These are phyloP conservation scores for Brachionus rubens DNA, from an alignment of 1,140 invertebrate species.

Conservation along the genomic window DNA sequence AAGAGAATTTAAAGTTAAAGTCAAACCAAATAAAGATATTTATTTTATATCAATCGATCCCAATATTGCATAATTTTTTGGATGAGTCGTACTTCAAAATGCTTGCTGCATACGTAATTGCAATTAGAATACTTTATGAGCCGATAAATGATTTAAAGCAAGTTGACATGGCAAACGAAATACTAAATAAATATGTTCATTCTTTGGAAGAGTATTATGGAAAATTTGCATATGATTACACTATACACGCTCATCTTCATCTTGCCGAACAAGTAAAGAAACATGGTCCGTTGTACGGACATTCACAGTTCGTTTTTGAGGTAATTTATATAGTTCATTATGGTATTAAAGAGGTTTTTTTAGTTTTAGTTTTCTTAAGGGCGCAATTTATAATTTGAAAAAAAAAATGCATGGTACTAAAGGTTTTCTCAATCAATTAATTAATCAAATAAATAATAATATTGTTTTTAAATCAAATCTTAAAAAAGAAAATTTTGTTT, in stretches of 20 bases:
- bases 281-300: not conserved
- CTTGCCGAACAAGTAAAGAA: not conserved
- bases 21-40: too few relatives aligned
- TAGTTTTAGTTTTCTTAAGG: not conserved
- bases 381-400: not conserved
- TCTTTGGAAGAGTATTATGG: not conserved
- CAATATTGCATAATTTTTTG: not conserved
- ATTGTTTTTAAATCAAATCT: not conserved
- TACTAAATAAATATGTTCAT: not conserved
- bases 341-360: not conserved
- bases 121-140: not conserved
- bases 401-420: constrained; percentile 6
- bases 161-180: not conserved
- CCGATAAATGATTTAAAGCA: not conserved
- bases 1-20: not conserved
- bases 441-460: not conserved
- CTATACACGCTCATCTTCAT: not conserved
- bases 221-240: not conserved
- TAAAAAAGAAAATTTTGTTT: not conserved
- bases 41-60: not conserved
- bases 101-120: not conserved
- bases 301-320: constrained; percentile 36
- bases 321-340: not conserved
- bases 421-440: not conserved
- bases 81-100: not conserved